phyloP scores from a whole-genome alignment of 2,797 vertebrate genomes.

The Alcedo atthis region DNA sequence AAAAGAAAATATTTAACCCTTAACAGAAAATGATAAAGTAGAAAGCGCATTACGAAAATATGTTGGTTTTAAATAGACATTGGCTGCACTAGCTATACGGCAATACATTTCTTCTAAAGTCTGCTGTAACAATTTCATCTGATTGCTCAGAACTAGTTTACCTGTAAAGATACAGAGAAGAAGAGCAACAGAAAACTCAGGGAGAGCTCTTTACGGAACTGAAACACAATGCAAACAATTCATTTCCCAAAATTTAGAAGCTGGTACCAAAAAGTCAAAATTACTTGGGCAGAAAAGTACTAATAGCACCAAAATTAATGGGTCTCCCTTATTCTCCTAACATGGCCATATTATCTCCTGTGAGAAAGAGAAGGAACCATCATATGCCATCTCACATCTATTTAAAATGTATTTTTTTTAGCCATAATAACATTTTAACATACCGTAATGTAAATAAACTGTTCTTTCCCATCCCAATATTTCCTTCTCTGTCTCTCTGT shows the following conservation, averaged over 20 bases:
- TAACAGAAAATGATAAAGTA: neutral
- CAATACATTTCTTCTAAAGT: neutral
- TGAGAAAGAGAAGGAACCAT: slow-evolving; percentile 17
- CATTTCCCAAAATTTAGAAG: slow-evolving; percentile 5
- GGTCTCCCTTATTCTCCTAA: neutral
- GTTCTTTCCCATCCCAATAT: slow-evolving; percentile 67
- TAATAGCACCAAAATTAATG: slow-evolving; percentile 3
- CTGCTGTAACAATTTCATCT: neutral
- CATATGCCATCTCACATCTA: neutral
- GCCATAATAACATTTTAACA: slow-evolving; percentile 65
- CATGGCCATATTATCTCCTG: neutral
- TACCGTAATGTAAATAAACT: slow-evolving; percentile 71
- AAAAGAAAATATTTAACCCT: neutral
- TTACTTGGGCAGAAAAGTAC: slow-evolving; percentile 21
- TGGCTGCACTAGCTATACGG: neutral
- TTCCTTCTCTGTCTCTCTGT: slow-evolving; percentile 58
- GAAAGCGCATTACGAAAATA: neutral
- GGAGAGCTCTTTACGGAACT: neutral
- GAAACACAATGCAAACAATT: neutral
- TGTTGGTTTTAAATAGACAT: neutral
- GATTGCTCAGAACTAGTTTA: slow-evolving; percentile 30
- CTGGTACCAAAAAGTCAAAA: neutral
- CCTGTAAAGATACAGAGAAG: slow-evolving; percentile 18
- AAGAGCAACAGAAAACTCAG: slow-evolving; percentile 30
- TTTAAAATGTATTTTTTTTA: slow-evolving; percentile 59